These are phyloP conservation scores for Chelonia mydas DNA, from an alignment of 2,797 vertebrate genomes.

Conservation along the genomic window DNA sequence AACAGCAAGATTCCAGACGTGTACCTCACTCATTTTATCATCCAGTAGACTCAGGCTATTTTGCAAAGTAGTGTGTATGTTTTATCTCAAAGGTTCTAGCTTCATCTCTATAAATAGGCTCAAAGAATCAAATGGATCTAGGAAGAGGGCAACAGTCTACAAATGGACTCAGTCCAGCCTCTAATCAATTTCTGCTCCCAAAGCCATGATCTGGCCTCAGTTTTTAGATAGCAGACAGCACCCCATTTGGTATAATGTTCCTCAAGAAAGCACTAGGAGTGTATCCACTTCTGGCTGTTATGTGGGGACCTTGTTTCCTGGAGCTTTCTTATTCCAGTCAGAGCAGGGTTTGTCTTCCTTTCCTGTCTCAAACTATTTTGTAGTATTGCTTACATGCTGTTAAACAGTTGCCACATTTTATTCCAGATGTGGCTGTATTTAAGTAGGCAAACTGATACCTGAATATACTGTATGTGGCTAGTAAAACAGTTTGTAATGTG, in stretches of 20 bases:
- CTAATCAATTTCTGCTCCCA: background rate
- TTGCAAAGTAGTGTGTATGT: background rate
- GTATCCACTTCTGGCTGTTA: background rate
- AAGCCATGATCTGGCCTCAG: background rate
- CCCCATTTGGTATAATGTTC: background rate
- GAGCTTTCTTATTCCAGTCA: background rate
- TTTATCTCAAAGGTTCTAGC: background rate
- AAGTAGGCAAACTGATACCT: background rate
- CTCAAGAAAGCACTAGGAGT: background rate
- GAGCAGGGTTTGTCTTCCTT: background rate
- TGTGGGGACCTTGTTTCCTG: background rate
- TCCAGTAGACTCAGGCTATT: background rate
- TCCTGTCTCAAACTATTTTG: background rate
- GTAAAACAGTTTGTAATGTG: background rate
- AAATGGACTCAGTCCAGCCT: background rate
- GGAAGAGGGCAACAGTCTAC: background rate
- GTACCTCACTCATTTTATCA: background rate
- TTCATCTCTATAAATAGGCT: background rate
- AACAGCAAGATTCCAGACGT: background rate
- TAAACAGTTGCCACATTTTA: background rate
- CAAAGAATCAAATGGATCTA: background rate
- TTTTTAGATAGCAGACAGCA: fast-evolving
- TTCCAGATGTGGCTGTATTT: background rate
- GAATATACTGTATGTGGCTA: background rate
- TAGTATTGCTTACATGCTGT: background rate